A percentile compares a stretch with the other conserved stretches of the same genome.
Evolutionary conservation across 92 coral and sea anemone species (phyloP).

Genomic region (Micromussa lordhowensis): DNA sequence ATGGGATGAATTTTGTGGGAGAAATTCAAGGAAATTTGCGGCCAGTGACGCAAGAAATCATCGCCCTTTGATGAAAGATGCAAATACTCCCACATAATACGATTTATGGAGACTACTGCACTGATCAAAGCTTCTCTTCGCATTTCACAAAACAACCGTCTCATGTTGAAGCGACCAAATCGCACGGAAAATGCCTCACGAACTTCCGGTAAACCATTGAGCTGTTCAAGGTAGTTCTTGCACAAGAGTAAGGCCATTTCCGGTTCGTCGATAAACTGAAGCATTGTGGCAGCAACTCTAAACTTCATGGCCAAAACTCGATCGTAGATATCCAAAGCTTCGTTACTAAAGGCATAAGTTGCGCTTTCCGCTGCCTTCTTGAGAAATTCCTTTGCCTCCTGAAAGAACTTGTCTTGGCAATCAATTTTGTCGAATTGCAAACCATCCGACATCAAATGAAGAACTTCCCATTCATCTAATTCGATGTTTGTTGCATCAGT

Average conservation of each 20-base stretch:
- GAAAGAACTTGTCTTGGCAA: constrained; percentile 50
- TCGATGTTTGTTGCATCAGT: constrained; percentile 62
- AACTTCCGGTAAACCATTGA: constrained; percentile 77
- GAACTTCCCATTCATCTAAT: constrained; percentile 70
- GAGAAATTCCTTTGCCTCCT: constrained; percentile 62
- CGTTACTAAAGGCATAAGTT: constrained; percentile 65
- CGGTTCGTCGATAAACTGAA: constrained; percentile 60
- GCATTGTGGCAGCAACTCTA: constrained; percentile 71
- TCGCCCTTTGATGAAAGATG: constrained; percentile 69
- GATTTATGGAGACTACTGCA: constrained; percentile 64
- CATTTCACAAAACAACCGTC: constrained; percentile 65
- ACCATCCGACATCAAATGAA: constrained; percentile 60
- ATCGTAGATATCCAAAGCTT: constrained; percentile 68
- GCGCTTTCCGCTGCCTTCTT: constrained; percentile 69
- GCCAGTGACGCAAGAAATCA: constrained; percentile 72
- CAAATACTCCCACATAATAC: constrained; percentile 73
- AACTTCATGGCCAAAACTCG: constrained; percentile 74
- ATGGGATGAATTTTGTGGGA: constrained; percentile 71
- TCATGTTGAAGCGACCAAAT: constrained; percentile 63
- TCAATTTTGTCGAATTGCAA: constrained; percentile 52
- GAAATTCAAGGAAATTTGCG: constrained; percentile 50
- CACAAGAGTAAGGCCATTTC: constrained; percentile 74
- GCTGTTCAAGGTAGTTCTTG: constrained; percentile 69
- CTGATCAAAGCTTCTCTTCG: constrained; percentile 69
- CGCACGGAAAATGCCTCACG: constrained; percentile 64